Conservation (phyloP, 2,888 invertebrate genomes). For the Drosophila macrospina region DNA sequence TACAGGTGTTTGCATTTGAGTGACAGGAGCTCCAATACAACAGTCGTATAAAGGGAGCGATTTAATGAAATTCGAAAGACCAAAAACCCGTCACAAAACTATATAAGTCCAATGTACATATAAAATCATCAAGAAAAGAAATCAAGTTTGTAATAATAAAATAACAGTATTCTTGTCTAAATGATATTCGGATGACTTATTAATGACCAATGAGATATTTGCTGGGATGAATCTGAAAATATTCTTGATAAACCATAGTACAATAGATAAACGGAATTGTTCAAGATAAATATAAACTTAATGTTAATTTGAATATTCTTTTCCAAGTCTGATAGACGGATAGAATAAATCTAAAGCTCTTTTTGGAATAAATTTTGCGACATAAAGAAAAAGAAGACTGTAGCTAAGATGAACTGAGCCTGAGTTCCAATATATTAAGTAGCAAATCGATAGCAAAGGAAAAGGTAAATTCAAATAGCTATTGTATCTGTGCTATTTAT, state of each 20-base stretch:
- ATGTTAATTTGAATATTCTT: too few relatives aligned
- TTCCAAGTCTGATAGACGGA: not conserved
- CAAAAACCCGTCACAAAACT: conserved; percentile 24
- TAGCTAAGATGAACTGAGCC: conserved; percentile 14
- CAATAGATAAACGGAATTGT: too few relatives aligned
- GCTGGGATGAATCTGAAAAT: not conserved
- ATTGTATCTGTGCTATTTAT: conserved; percentile 16
- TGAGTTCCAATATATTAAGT: conserved; percentile 20
- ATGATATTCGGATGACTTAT: conserved; percentile 7
- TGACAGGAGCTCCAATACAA: conserved; percentile 61
- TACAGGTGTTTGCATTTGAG: conserved; percentile 79
- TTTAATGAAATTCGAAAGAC: conserved; percentile 22
- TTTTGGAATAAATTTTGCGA: not conserved
- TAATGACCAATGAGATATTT: not conserved
- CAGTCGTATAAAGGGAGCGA: conserved; percentile 44
- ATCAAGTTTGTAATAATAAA: conserved; percentile 42
- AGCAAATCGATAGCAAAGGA: conserved; percentile 36
- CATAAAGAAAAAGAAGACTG: not conserved
- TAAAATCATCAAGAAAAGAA: conserved; percentile 15
- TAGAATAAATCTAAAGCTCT: conserved; percentile 1
- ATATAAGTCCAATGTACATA: conserved; percentile 23
- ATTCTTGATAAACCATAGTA: not conserved
- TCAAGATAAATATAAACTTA: too few relatives aligned
- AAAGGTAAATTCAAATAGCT: conserved; percentile 16
- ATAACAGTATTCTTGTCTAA: not conserved